Evolutionary conservation across 1,140 invertebrate species (phyloP).

Genomic region (Delia radicum): DNA sequence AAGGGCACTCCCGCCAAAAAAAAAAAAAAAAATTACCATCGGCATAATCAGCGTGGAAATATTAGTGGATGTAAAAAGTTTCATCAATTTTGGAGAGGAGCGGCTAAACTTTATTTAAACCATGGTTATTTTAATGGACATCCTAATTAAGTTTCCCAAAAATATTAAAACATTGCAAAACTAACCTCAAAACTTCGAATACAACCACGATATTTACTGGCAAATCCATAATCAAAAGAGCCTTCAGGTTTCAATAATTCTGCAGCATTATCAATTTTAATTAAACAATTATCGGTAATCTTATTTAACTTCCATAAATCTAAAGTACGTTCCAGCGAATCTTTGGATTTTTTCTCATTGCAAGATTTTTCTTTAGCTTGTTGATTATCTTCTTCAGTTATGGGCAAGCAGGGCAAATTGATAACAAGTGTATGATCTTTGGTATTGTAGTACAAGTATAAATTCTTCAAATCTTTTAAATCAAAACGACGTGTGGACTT

Average conservation of each 20-base stretch:
- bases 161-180: neutral
- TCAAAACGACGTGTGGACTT: constrained; percentile 44
- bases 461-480: constrained; percentile 43
- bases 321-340: constrained; percentile 34
- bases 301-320: constrained; percentile 48
- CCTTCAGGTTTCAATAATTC: constrained; percentile 36
- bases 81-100: too few species aligned
- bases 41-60: too few species aligned
- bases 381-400: neutral
- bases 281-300: constrained; percentile 47
- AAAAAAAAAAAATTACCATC: too few species aligned
- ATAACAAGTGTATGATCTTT: constrained; percentile 37
- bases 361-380: constrained; percentile 34
- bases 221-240: constrained; percentile 44
- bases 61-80: too few species aligned
- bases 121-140: too few species aligned
- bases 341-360: constrained; percentile 35
- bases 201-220: constrained; percentile 34
- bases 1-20: too few species aligned
- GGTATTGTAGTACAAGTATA: constrained; percentile 42
- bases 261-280: constrained; percentile 39
- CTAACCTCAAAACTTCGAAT: constrained; percentile 37
- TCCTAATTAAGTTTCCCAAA: too few species aligned
- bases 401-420: constrained; percentile 40
- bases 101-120: too few species aligned